Evolutionary conservation across 2,797 vertebrate genomes (phyloP), one percentile per base, ranked within the genome.

Genomic region (Chiroxiphia lanceolata): DNA sequence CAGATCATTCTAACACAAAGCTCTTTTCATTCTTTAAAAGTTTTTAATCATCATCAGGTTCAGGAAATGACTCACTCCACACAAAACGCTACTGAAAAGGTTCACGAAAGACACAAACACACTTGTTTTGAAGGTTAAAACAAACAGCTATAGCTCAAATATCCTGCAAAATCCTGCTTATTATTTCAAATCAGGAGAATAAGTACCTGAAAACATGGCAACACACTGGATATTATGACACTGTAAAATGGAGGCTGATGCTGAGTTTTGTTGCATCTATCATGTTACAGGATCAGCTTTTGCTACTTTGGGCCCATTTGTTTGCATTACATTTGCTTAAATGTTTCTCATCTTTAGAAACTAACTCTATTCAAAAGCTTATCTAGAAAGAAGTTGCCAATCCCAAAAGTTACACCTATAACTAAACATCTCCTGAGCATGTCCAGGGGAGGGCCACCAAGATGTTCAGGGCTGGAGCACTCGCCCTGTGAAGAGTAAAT

Each of bases 51-150:
- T 76, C 17, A 71, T 50, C 9, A 38, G 34, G 26, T 78, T 56
- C 0, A 0, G 53, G 59, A 85, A 77, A 84, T 38, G 0, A 59
- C 26, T 2, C 1, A 33, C 34, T 85, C 33, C n/a, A 71, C 38
- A 51, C 18, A 74, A 90, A 76, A 75, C 19, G 45, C 11, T 15
- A 67, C 19, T 47, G 50, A 54, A 33, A 54, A 83, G 29, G 38
- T 27, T 74, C 21, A 54, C 7, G 9, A 45, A 18, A 81, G 45
- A 72, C 18, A 72, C 16, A 36, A 3, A 71, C 3, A 31, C 3
- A 6, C 29, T 71, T 76, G 47, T 22, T 92, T 47, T 64, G 57
- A 84, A 75, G 40, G 54, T 72, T 79, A 57, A 82, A 87, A 56
- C 14, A 56, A 75, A n/a, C 51, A 70, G 13, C 18, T 70, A 15